Base-by-base conservation (phyloP, 2,888 invertebrate species). In the Pristionchus arcanus region DNA sequence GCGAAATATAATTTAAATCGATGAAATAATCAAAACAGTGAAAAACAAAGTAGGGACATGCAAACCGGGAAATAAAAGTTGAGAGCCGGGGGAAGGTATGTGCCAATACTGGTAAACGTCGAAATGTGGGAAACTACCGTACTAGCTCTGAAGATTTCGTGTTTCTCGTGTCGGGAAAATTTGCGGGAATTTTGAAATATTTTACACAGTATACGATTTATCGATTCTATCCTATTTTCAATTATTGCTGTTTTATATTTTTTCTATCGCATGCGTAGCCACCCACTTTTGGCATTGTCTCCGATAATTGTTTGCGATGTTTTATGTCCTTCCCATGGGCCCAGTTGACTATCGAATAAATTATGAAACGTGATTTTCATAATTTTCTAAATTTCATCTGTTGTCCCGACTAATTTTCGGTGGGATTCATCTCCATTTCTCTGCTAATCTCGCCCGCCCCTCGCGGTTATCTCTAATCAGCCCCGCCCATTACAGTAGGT, bases 401-500 rank as follows among this genome's bases (percentile, higher is more conserved):
- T 81, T 81, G 42, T 37, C 2, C 42, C 25, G 13, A 16, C 49
- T 42, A 31, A 9, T 19, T 71, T 21, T 21, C 34, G 28, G 25
- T 15, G 16, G 13, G 31, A 25, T 42, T 42, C 9, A 16, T 42
- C 15, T 25, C 42, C 19, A 28, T 13, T 71, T 31, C 42, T 77
- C 37, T 42, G 34, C 25, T 77, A 21, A 42, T 53, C 21, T 28
- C 15, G 11, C n/a, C 2, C 15, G 81, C 34, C 81, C n/a, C 13
- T 53, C 49, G 4, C 16, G 9, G 28, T 81, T 81, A 81, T 81
- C 81, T 81, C 49, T 81, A 81, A 81, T 81, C 81, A 81, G 49
- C 34, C n/a, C 81, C 81, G 81, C 81, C 81, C 81, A 2, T 53
- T 81, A 81, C 81, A 49, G 81, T 81, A 81, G 4, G n/a, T 63